Evolutionary conservation across 2,797 vertebrate species (phyloP), one percentile per base, ranked within the genome.

Genomic region (Lepilemur ruficaudatus): DNA sequence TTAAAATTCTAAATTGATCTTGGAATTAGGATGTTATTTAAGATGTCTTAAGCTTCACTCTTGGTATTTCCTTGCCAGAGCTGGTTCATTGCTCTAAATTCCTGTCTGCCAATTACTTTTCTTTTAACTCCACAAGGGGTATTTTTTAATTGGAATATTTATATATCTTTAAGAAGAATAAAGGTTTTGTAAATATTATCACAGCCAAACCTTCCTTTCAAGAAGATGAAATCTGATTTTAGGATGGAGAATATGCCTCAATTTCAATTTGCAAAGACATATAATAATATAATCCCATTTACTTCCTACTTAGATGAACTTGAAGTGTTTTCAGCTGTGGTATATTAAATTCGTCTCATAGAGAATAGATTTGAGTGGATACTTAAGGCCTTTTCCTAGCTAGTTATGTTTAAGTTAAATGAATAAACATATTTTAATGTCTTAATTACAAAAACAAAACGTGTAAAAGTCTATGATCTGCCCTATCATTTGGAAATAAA

Each of bases 291-390:
- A 98, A 98, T 98, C 98, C 97, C 85, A 98, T 98, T 98, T 98
- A 98, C 98, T 98, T 98, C 97, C 97, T 98, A 97, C 97, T 98
- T 97, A 98, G 98, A 98, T 97, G 96, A 98, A 89, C 80, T 97
- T 98, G 97, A 98, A 98, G 97, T 67, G 0, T 98, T 98, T 98
- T 99, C 98, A 98, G 98, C 98, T 98, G 98, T 98, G 98, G 88
- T 0, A 0, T 98, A 96, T 96, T 96, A 98, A 97, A 97, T 93
- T 98, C 96, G 46, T 95, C 96, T 97, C 95, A 88, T 96, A 98
- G 93, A 98, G 95, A 97, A 98, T 97, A 95, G 97, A 97, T 97
- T 97, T 6, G 7, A 98, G 94, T 97, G 75, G 52, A 97, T 30
- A 75, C 92, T 98, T 84, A 72, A 97, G 95, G 97, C 93, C 73